phyloP scores from a whole-genome alignment of 2,797 vertebrate species.

The Champsocephalus esox region DNA sequence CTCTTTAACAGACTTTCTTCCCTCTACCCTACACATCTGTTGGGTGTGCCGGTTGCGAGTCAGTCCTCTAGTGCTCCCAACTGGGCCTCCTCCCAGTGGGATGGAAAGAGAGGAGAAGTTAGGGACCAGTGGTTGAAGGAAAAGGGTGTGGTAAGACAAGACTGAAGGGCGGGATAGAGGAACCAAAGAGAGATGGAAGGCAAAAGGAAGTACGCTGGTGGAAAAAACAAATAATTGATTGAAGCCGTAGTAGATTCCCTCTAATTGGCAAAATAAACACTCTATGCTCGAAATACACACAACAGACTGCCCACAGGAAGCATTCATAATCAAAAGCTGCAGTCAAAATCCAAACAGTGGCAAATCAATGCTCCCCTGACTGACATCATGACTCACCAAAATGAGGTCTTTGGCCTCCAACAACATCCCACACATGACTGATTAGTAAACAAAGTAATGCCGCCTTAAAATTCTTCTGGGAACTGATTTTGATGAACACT shows the following conservation, averaged over 20 bases:
- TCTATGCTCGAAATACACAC: neutral
- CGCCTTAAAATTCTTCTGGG: conserved; percentile 16
- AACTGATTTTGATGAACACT: conserved; percentile 5
- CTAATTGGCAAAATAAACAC: conserved; percentile 19
- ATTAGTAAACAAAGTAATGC: conserved; percentile 12
- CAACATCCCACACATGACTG: neutral
- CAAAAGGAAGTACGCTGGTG: neutral
- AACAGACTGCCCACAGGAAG: conserved; percentile 40
- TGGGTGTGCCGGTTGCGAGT: conserved; percentile 61
- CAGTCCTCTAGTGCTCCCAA: conserved; percentile 36
- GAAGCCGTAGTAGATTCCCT: neutral
- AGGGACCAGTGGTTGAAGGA: neutral
- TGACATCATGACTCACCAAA: conserved; percentile 11
- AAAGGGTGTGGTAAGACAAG: conserved; percentile 33
- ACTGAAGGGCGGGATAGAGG: neutral
- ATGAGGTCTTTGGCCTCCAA: neutral
- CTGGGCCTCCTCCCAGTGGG: conserved; percentile 53
- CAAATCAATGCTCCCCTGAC: neutral
- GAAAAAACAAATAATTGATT: neutral
- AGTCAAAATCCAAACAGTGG: conserved; percentile 46
- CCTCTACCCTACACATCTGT: conserved; percentile 65
- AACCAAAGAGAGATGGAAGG: neutral
- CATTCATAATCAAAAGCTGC: conserved; percentile 19
- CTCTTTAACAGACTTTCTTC: conserved; percentile 31
- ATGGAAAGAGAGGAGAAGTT: conserved; percentile 16